A percentile compares a stretch with the other conserved stretches of the same genome.
Conservation (phyloP, 2,113 vertebrate species). For the Sinocyclocheilus anshuiensis region DNA sequence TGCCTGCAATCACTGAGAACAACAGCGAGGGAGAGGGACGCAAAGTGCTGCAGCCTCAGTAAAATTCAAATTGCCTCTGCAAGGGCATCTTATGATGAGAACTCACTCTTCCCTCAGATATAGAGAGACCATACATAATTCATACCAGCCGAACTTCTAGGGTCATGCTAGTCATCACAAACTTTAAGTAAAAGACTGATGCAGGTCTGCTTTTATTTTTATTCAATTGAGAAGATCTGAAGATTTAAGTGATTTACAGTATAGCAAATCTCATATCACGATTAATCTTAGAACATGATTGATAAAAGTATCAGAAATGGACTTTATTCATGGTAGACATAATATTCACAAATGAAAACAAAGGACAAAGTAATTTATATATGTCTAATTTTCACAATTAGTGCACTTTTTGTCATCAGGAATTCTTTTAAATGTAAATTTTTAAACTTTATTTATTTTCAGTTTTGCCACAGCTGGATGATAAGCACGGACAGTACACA, state of each 20-base stretch:
- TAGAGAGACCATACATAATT: slow-evolving; percentile 62
- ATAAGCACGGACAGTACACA: background rate
- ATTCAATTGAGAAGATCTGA: background rate
- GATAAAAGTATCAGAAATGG: too few relatives aligned
- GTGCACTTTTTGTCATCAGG: background rate
- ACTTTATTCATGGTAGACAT: too few relatives aligned
- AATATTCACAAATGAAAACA: background rate
- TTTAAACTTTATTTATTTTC: background rate
- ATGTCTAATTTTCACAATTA: background rate
- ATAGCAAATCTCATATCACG: background rate
- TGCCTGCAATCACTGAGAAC: slow-evolving; percentile 47
- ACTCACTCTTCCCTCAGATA: slow-evolving; percentile 44
- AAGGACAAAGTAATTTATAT: background rate
- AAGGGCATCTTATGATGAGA: slow-evolving; percentile 55
- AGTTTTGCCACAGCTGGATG: background rate
- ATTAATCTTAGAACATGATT: background rate
- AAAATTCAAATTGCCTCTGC: slow-evolving; percentile 58
- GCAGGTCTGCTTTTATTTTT: background rate
- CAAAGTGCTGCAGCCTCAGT: slow-evolving; percentile 59
- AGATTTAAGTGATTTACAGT: background rate
- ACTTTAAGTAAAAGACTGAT: background rate
- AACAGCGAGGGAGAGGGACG: slow-evolving; percentile 51
- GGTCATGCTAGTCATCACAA: background rate
- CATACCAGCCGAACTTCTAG: slow-evolving; percentile 52
- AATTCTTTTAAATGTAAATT: background rate